Conservation (phyloP, 2,113 vertebrate species). For the Tachysurus vachellii region DNA sequence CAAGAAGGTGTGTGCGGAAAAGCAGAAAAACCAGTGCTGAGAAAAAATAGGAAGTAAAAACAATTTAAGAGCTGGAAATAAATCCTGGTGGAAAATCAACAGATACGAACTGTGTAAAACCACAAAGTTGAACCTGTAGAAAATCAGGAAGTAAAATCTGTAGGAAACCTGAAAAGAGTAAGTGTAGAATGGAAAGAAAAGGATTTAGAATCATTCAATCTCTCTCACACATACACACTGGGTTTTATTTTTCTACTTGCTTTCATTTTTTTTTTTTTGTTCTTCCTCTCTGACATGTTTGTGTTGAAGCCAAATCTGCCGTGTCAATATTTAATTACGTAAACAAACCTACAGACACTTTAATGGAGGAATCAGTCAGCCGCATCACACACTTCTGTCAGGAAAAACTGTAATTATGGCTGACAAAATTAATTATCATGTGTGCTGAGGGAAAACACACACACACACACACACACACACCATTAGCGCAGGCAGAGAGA, state of each 20-base stretch:
- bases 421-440: conserved; percentile 69
- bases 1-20: not conserved
- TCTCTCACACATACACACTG: not conserved
- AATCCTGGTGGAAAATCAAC: too few relatives aligned
- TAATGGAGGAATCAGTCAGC: conserved; percentile 67
- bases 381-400: conserved; percentile 63
- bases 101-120: not conserved
- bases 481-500: not conserved
- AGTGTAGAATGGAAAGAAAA: not conserved
- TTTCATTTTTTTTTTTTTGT: not conserved
- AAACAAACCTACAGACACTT: conserved; percentile 69
- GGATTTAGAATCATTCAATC: too few relatives aligned
- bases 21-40: not conserved
- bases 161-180: not conserved
- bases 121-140: not conserved
- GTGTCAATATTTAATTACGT: conserved; percentile 73
- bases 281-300: not conserved
- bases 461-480: conserved; percentile 15
- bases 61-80: not conserved
- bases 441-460: conserved; percentile 44
- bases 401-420: conserved; percentile 67
- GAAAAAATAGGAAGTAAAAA: not conserved
- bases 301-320: conserved; percentile 5
- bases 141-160: not conserved
- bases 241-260: not conserved